Evolutionary conservation across 2,888 invertebrate species (phyloP).

Genomic region (Oscheius onirici): DNA sequence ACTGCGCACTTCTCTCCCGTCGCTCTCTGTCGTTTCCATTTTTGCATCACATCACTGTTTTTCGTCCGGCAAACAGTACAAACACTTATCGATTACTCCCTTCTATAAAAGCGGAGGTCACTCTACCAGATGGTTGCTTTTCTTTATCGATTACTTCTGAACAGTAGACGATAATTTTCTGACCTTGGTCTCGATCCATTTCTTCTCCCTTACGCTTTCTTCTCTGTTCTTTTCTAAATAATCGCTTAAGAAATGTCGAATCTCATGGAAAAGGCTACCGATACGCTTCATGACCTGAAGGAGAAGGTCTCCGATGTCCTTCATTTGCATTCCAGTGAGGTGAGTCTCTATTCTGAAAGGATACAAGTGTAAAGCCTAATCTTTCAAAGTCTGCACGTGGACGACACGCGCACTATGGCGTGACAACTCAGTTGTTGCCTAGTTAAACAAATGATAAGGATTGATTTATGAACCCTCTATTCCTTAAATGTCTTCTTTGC

Average conservation of each 20-base stretch:
- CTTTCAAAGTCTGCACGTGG: not conserved
- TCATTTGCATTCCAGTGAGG: conserved; percentile 10
- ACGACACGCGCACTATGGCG: not conserved
- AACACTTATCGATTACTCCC: not conserved
- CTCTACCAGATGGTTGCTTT: not conserved
- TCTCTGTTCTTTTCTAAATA: not conserved
- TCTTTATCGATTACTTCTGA: not conserved
- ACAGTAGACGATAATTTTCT: not conserved
- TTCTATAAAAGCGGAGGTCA: not conserved
- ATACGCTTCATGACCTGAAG: conserved; percentile 19
- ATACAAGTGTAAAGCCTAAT: not conserved
- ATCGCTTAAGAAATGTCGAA: not conserved
- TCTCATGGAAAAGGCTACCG: conserved; percentile 30
- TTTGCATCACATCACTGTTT: not conserved
- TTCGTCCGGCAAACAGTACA: not conserved
- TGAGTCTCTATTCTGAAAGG: not conserved
- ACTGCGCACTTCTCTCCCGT: conserved; percentile 14
- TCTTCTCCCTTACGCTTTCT: not conserved
- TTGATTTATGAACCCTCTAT: not conserved
- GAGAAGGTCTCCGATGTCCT: conserved; percentile 37
- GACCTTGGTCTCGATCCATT: not conserved
- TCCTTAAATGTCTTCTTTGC: conserved; percentile 6
- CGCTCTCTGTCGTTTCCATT: not conserved
- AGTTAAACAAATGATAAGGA: not conserved
- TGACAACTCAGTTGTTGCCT: not conserved